A percentile compares a stretch with the other conserved stretches of the same genome.
phyloP scores from a whole-genome alignment of 53 echinoderm and acorn worm genomes.

The Apostichopus leukothele region DNA sequence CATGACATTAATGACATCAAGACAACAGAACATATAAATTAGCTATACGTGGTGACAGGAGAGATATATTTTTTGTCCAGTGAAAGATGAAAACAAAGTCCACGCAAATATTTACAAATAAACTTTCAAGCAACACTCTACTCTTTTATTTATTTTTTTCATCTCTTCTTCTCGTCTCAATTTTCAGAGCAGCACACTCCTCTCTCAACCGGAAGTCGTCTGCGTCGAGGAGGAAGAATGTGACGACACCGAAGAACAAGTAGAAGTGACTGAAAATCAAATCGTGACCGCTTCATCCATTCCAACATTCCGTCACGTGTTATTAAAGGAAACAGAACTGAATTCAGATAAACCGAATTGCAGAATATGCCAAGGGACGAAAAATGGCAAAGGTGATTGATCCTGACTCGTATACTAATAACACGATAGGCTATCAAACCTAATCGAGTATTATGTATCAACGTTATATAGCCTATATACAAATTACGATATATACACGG shows the following conservation, averaged over 20 bases:
- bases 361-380: slow-evolving; percentile 41
- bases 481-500: no score
- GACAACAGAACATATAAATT: no score
- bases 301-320: slow-evolving; percentile 12
- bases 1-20: no score
- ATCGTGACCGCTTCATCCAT: neutral
- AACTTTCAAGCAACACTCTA: no score
- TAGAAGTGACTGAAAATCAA: neutral
- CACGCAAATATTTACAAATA: no score
- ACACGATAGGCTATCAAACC: no score
- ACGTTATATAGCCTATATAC: no score
- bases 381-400: slow-evolving; percentile 11
- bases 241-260: neutral
- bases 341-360: slow-evolving; percentile 18
- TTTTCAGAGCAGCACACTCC: neutral
- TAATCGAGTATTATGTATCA: no score
- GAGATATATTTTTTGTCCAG: no score
- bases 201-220: neutral
- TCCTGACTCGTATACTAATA: no score
- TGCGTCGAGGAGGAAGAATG: neutral
- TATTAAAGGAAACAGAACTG: slow-evolving; percentile 22
- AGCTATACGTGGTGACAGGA: no score
- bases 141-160: neutral
- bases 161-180: neutral
- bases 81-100: no score